Base-by-base conservation (phyloP, 2,888 invertebrate species). In the Drosophila subsilvestris region DNA sequence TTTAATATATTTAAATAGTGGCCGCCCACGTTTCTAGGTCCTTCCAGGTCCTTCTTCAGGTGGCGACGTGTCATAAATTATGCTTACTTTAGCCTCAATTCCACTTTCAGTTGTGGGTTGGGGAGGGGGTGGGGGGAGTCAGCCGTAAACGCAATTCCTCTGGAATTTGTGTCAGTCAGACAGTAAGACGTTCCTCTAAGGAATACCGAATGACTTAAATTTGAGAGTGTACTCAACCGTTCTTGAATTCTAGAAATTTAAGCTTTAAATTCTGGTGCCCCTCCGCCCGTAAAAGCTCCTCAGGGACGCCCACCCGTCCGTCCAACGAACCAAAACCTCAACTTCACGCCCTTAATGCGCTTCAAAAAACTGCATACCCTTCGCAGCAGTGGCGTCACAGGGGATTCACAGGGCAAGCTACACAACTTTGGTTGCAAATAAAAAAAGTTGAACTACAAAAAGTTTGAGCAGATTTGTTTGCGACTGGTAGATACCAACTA, bases 61-160 rank as follows among this genome's bases (percentile, higher is more conserved):
- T 83, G 78, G 63, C 73, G 76, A 79, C 70, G 75, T 76, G 80
- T 82, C 86, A 87, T 83, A 87, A 83, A 83, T 87, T 87, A 87
- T 87, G 86, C 85, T 70, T 74, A 69, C 80, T 82, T 85, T 85
- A 82, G 79, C 87, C 83, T 66, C 83, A 82, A 87, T 83, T 78
- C 70, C 76, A 67, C 50, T 72, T 76, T 68, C 85, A 78, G 27
- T 78, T 83, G 82, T 84, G 71, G 79, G 82, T 84, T 69, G 79
- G 45, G 29, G 29, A 3, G 27, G 1, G 8, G 27, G 0, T 20
- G 20, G 20, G 29, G 10, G 10, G 10, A 0, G 10, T n/a, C 57
- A 63, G 57, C 67, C 22, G 62, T 57, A 63, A 71, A 61, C 63
- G 70, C 50, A 63, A 65, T 27, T 51, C 51, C 58, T 55, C 48